Base-by-base conservation (phyloP, 2,797 vertebrate species). In the Dipus sagitta region DNA sequence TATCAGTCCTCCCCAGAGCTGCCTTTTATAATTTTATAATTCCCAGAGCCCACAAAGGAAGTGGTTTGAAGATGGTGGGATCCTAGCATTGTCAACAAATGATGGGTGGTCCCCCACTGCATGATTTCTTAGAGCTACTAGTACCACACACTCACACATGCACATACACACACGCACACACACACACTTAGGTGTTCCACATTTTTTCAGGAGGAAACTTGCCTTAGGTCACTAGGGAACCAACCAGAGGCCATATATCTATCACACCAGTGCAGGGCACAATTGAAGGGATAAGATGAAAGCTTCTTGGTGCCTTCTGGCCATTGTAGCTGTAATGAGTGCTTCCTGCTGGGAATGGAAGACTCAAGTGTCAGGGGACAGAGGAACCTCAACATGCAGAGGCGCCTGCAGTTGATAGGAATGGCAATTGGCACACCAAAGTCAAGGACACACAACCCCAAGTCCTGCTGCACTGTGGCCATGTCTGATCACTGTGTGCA, bases 121-220 rank as follows among this genome's bases (percentile, higher is more conserved):
- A 76, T 71, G 21, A 58, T 88, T 81, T 62, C 85, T 65, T 26
- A 3, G 6, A 4, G 21, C 68, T 76, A 30, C 64, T 21, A 64
- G 17, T 38, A 47, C 15, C 42, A 52, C 7, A 76, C 47, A 76
- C 8, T 30, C 32, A 72, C 21, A 42, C 79, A 81, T 24, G 30
- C 6, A 8, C 34, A 38, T 14, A 30, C 62, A 47, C 11, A 21
- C 9, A 21, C 30, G 20, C 32, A 30, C 30, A 32, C 28, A 23
- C 54, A 9, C 14, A 26, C 42, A 81, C 14, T 65, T 42, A 26
- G 65, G 30, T 68, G 3, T 68, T 54, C 64, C 67, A 58, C 84
- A 0, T 52, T 76, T 88, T 87, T 90, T 81, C 47, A 62, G 38
- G 52, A 88, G 90, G 83, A 93, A 90, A 83, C 34, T 71, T 38